phyloP scores from a whole-genome alignment of 92 coral and sea anemone species.

The Epizoanthus scotinus region DNA sequence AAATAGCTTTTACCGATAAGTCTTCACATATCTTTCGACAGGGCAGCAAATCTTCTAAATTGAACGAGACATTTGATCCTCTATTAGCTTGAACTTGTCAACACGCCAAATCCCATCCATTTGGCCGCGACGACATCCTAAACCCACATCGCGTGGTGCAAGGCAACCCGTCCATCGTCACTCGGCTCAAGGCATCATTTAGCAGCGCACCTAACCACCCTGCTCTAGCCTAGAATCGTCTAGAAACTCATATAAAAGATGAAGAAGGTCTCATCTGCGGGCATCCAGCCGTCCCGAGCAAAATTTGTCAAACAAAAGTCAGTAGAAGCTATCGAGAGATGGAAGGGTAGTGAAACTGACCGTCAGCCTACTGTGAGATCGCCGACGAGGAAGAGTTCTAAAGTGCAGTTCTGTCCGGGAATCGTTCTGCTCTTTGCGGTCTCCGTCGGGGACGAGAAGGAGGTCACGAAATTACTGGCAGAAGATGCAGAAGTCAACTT shows the following conservation, averaged over 20 bases:
- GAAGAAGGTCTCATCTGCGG: constrained; percentile 52
- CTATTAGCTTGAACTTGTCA: too few relatives aligned
- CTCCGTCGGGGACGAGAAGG: constrained; percentile 58
- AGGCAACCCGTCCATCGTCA: not conserved
- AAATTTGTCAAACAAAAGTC: constrained; percentile 54
- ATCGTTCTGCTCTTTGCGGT: constrained; percentile 56
- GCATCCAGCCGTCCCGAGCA: constrained; percentile 58
- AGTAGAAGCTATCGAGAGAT: constrained; percentile 52
- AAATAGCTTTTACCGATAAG: too few relatives aligned
- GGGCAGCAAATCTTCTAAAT: too few relatives aligned
- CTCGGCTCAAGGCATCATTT: not conserved
- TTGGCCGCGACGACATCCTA: not conserved
- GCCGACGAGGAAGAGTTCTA: constrained; percentile 40
- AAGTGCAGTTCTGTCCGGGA: constrained; percentile 53
- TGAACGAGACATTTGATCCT: too few relatives aligned
- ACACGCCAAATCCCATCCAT: not conserved
- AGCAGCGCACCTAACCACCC: not conserved
- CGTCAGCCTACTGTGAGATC: constrained; percentile 52
- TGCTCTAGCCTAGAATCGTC: too few relatives aligned
- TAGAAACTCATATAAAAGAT: constrained; percentile 41
- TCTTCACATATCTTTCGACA: too few relatives aligned
- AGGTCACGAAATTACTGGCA: constrained; percentile 42
- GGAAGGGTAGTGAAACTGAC: constrained; percentile 63
- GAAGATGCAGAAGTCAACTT: constrained; percentile 50
- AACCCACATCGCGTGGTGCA: not conserved